Conservation (phyloP, 2,888 invertebrate species). For the Ditula angustiorana region DNA sequence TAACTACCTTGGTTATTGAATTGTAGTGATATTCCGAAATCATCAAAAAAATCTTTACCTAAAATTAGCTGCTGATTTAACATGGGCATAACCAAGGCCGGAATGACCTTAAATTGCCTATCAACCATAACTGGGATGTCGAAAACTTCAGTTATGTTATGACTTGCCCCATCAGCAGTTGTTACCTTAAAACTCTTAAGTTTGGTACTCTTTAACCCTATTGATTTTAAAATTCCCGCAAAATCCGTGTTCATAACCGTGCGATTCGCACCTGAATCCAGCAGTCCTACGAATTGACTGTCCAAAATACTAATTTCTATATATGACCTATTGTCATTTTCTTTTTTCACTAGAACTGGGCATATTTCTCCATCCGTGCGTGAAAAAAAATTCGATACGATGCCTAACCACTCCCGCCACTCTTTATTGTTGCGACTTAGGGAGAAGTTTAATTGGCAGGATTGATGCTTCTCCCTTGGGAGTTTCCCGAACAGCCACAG, state of each 20-base stretch:
- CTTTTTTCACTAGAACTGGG: conserved; percentile 7
- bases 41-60: conserved; percentile 34
- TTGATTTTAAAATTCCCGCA: conserved; percentile 8
- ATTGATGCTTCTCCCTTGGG: neutral
- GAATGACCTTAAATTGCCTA: conserved; percentile 25
- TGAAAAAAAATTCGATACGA: neutral
- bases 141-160: conserved; percentile 7
- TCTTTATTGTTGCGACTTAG: conserved; percentile 10
- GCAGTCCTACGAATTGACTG: conserved; percentile 19
- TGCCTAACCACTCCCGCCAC: conserved; percentile 34
- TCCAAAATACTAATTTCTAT: conserved; percentile 24
- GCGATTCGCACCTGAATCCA: conserved; percentile 37
- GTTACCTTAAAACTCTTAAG: neutral
- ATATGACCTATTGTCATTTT: conserved; percentile 34
- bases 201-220: conserved; percentile 24
- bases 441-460: conserved; percentile 34
- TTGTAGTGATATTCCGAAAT: conserved; percentile 23
- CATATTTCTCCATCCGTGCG: conserved; percentile 9
- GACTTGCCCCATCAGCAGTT: conserved; percentile 34
- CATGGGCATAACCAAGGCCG: too few species aligned
- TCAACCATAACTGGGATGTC: conserved; percentile 23
- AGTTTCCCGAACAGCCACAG: conserved; percentile 10
- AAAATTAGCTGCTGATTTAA: conserved; percentile 29
- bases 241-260: conserved; percentile 24
- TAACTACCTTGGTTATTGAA: neutral